phyloP scores from a whole-genome alignment of 1,140 invertebrate species.

The Magallana gigas region DNA sequence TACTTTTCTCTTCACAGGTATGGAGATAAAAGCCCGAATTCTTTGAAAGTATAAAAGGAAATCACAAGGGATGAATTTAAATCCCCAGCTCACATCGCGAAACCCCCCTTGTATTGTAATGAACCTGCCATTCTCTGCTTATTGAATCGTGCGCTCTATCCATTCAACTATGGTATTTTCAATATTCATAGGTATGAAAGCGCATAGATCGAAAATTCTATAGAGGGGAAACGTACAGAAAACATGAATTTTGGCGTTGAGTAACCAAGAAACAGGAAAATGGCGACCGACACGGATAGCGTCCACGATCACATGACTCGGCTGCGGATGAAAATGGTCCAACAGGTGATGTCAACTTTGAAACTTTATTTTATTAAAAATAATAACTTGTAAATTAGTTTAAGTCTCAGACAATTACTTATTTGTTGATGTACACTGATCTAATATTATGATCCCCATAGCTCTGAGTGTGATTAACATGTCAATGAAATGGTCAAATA shows the following conservation, averaged over 20 bases:
- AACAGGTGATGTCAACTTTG: conserved; percentile 65
- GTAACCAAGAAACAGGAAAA: conserved; percentile 56
- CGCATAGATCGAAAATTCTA: conserved; percentile 36
- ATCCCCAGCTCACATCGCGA: conserved; percentile 7
- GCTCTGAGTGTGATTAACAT: too few relatives aligned
- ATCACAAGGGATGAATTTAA: conserved; percentile 21
- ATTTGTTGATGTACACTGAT: too few relatives aligned
- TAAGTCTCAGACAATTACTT: too few relatives aligned
- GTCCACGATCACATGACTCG: conserved; percentile 72
- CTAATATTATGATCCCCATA: too few relatives aligned
- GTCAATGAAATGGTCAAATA: too few relatives aligned
- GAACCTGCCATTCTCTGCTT: conserved; percentile 23
- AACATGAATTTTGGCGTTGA: conserved; percentile 42
- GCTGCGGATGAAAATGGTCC: conserved; percentile 72
- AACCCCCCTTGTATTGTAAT: conserved; percentile 34
- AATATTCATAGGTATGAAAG: conserved; percentile 37
- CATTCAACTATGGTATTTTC: conserved; percentile 42
- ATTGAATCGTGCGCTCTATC: conserved; percentile 16
- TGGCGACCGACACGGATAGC: conserved; percentile 72
- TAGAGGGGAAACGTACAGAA: conserved; percentile 38
- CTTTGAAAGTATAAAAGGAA: conserved; percentile 5
- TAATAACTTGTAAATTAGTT: too few relatives aligned
- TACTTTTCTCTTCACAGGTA: conserved; percentile 2
- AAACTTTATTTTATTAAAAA: too few relatives aligned
- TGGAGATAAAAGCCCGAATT: neutral